Evolutionary conservation across 2,113 vertebrate species (phyloP).

Genomic region (Aegotheles bennettii): DNA sequence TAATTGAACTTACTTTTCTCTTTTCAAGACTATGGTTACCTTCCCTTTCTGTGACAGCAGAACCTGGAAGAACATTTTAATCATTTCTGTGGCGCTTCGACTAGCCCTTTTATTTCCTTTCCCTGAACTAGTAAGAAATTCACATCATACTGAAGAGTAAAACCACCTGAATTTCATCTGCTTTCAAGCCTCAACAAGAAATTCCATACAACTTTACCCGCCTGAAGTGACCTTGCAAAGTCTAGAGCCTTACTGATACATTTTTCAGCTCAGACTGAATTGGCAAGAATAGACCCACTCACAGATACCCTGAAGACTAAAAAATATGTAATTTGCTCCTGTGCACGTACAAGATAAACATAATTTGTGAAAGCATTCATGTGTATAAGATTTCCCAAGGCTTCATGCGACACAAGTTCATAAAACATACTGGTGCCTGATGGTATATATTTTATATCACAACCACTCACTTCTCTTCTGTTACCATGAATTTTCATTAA

Average conservation of each 20-base stretch:
- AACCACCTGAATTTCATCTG: background rate
- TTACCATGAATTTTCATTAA: background rate
- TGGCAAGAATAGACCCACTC: background rate
- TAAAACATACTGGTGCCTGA: background rate
- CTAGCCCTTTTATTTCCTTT: background rate
- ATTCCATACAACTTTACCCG: background rate
- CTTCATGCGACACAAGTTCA: background rate
- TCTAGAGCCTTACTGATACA: background rate
- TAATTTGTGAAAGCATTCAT: background rate
- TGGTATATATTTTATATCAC: background rate
- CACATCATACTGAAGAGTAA: background rate
- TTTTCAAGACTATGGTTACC: background rate
- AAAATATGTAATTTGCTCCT: background rate
- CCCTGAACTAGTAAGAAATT: background rate
- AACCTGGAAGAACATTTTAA: background rate
- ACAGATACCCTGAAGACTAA: background rate
- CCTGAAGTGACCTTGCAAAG: background rate
- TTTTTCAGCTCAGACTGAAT: background rate
- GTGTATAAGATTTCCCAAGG: conserved; percentile 10
- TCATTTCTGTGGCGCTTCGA: background rate
- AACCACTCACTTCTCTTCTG: background rate
- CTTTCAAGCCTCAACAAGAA: conserved; percentile 13
- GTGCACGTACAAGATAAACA: background rate
- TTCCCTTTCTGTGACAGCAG: background rate
- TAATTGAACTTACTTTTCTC: background rate